Evolutionary conservation across 2,797 vertebrate species (phyloP), one percentile per base, ranked within the genome.

Genomic region (Tamandua tetradactyla): DNA sequence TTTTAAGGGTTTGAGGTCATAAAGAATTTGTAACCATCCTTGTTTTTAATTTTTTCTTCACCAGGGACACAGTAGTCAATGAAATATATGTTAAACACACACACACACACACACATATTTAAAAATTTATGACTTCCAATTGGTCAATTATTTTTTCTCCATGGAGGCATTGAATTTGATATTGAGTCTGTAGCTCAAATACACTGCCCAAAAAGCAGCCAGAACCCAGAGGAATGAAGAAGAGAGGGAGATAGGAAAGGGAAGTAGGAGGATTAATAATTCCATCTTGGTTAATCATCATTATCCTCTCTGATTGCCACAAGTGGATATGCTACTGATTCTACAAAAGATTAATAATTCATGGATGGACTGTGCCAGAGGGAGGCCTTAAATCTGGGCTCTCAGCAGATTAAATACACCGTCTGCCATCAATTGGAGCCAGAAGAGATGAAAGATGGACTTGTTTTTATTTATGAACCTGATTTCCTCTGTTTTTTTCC

Each of bases 271-370:
- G 87, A 92, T 12, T 97, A 95, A 49, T 98, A 97, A 98, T 97
- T 97, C 88, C 74, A 10, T 97, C 82, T 91, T 97, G 62, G 86
- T 83, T 97, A 93, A 95, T 97, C 84, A 44, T 89, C 23, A 0
- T 40, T 94, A 88, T 97, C 86, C 95, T 87, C 96, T 62, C 4
- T 85, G 91, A 95, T 92, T 71, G 42, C 96, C 87, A 13, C 11
- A 84, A 55, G 94, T 44, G 96, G 97, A 92, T 66, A 40, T 97
- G 95, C 96, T 97, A 3, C 0, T 8, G 90, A 95, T 98, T 96
- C 94, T 2, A 2, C 68, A 7, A 15, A n/a, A 93, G 72, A 97
- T 98, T 98, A 97, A 97, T 98, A 97, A 98, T 98, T 98, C 96
- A 96, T 97, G 89, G 95, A 74, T 15, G 93, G 96, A 64, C 94